phyloP scores from a whole-genome alignment of 1,140 invertebrate genomes.

The Neodiprion pinetum region DNA sequence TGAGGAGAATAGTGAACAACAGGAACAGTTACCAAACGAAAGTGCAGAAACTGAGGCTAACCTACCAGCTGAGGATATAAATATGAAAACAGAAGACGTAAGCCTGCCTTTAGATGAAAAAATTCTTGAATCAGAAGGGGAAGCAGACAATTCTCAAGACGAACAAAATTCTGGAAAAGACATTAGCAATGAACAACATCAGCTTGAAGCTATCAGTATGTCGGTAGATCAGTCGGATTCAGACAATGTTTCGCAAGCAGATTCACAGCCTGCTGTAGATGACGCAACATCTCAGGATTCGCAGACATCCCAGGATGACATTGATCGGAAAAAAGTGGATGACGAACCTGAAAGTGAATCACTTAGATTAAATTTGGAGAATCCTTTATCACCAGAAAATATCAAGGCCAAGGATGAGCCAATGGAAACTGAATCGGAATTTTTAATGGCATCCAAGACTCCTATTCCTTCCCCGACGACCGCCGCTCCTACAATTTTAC shows the following conservation, averaged over 20 bases:
- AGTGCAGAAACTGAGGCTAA: constrained; percentile 2
- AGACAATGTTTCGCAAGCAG: background rate
- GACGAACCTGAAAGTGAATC: constrained; percentile 8
- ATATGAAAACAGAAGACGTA: background rate
- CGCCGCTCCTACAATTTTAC: background rate
- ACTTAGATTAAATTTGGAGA: background rate
- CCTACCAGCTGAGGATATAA: background rate
- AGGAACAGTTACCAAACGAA: constrained; percentile 14
- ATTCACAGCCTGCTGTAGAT: background rate
- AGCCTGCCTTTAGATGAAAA: background rate
- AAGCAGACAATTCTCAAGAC: background rate
- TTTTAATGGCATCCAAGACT: background rate
- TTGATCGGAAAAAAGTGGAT: constrained; percentile 18
- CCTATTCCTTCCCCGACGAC: background rate
- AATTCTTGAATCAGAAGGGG: background rate
- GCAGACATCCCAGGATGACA: constrained; percentile 16
- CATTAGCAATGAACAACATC: background rate
- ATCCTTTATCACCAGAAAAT: background rate
- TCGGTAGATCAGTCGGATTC: background rate
- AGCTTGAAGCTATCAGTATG: background rate
- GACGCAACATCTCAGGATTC: constrained; percentile 5
- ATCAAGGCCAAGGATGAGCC: background rate
- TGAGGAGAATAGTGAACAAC: constrained; percentile 9
- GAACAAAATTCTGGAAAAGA: background rate
- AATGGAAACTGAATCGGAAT: background rate